Conservation (phyloP, 2,797 vertebrate species). For the Denticeps clupeoides region DNA sequence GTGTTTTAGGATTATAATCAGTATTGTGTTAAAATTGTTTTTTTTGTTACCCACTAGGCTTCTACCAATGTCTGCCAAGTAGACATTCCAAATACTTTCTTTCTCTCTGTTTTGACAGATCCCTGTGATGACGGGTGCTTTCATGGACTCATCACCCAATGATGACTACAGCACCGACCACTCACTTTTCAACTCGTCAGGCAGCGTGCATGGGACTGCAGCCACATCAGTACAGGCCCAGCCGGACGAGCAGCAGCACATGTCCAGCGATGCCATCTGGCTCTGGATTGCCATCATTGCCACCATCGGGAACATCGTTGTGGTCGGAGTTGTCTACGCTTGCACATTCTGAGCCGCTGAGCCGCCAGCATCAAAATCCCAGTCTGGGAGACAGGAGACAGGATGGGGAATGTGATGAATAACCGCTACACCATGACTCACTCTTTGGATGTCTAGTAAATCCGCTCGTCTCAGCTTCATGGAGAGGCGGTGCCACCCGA, state of each 20-base stretch:
- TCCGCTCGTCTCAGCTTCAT: too few species aligned
- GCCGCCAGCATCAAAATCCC: neutral
- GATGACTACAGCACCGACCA: slow-evolving; percentile 92
- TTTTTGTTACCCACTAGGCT: neutral
- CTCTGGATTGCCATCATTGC: slow-evolving; percentile 96
- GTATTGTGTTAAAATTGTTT: too few species aligned
- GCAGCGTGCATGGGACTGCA: slow-evolving; percentile 71
- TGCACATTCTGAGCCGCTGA: slow-evolving; percentile 80
- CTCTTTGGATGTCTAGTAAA: too few species aligned
- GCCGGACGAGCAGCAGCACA: slow-evolving; percentile 70
- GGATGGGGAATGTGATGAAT: neutral
- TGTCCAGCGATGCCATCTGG: slow-evolving; percentile 89
- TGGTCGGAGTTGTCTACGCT: slow-evolving; percentile 91
- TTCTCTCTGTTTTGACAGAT: slow-evolving; percentile 58
- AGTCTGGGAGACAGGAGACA: too few species aligned
- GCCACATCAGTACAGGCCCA: slow-evolving; percentile 61
- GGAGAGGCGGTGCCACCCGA: too few species aligned
- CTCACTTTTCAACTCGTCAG: slow-evolving; percentile 91
- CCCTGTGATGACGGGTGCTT: slow-evolving; percentile 93
- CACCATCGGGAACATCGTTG: slow-evolving; percentile 95
- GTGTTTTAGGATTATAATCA: too few species aligned
- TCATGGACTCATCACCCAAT: slow-evolving; percentile 91
- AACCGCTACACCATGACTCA: too few species aligned
- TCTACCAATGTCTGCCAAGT: neutral
- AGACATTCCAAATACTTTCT: neutral